These are phyloP conservation scores for Lasioglossum baleicum DNA, from an alignment of 1,140 invertebrate species.

Conservation along the genomic window DNA sequence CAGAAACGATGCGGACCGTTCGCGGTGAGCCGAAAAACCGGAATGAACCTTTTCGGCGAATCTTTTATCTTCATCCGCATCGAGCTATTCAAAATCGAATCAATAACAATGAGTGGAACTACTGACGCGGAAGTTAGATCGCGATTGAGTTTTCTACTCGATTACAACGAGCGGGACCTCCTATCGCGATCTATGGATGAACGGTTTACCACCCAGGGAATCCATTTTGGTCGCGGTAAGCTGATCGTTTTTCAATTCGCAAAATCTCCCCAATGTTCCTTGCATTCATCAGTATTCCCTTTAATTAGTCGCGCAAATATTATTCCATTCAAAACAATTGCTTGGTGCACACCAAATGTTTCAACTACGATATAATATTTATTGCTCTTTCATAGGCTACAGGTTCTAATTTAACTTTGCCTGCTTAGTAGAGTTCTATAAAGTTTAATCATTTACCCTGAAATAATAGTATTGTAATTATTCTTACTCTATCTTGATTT, in stretches of 20 bases:
- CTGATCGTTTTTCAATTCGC: neutral
- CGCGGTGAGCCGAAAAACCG: neutral
- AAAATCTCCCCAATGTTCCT: neutral
- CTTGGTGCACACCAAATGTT: too few relatives aligned
- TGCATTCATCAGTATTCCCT: too few relatives aligned
- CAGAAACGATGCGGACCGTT: neutral
- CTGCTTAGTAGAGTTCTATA: too few relatives aligned
- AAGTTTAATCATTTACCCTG: too few relatives aligned
- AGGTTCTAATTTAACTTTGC: too few relatives aligned
- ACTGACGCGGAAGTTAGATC: conserved; percentile 62
- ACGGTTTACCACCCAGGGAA: conserved; percentile 40
- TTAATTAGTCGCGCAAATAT: too few relatives aligned
- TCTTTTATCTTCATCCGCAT: conserved; percentile 47
- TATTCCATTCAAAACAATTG: too few relatives aligned
- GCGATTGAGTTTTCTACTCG: conserved; percentile 66
- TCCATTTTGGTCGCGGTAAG: conserved; percentile 33
- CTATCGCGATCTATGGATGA: conserved; percentile 57
- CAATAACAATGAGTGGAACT: conserved; percentile 61
- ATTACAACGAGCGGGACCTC: conserved; percentile 62
- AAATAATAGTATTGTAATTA: too few relatives aligned
- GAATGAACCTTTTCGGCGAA: neutral
- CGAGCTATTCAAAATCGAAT: conserved; percentile 58
- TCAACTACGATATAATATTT: too few relatives aligned
- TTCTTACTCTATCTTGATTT: too few relatives aligned
- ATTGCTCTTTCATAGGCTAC: too few relatives aligned